Evolutionary conservation across 1,140 invertebrate species (phyloP).

Genomic region (Macrobrachium nipponense): DNA sequence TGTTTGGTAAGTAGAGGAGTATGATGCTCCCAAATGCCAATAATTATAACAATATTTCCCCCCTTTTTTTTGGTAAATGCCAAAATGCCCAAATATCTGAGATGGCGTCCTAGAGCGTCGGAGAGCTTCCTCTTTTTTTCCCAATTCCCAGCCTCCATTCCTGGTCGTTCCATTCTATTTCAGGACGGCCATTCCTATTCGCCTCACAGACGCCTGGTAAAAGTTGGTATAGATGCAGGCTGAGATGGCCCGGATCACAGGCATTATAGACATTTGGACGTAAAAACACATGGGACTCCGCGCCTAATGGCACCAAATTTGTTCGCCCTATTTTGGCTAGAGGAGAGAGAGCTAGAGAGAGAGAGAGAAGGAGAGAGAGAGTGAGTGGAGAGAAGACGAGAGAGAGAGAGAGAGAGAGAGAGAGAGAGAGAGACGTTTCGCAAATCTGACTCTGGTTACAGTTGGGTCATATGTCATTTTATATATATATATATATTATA

Average conservation of each 20-base stretch:
- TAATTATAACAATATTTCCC: too few species aligned
- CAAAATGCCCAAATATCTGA: too few species aligned
- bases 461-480: neutral
- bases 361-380: neutral
- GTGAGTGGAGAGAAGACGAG: neutral
- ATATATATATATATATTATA: conserved; percentile 1
- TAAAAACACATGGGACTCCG: conserved; percentile 42
- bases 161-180: conserved; percentile 38
- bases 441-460: too few species aligned
- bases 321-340: conserved; percentile 23
- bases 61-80: too few species aligned
- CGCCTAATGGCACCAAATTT: conserved; percentile 34
- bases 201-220: conserved; percentile 36
- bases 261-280: conserved; percentile 41
- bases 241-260: conserved; percentile 34
- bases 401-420: neutral
- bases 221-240: conserved; percentile 46
- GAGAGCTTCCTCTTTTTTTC: neutral
- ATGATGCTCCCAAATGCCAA: too few species aligned
- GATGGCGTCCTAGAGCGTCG: too few species aligned
- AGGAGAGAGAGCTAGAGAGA: neutral
- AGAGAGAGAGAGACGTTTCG: neutral
- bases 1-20: too few species aligned
- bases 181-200: conserved; percentile 43
- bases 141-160: conserved; percentile 45